Conservation (phyloP, 2,113 vertebrate genomes). For the Xyliphius kryptos region DNA sequence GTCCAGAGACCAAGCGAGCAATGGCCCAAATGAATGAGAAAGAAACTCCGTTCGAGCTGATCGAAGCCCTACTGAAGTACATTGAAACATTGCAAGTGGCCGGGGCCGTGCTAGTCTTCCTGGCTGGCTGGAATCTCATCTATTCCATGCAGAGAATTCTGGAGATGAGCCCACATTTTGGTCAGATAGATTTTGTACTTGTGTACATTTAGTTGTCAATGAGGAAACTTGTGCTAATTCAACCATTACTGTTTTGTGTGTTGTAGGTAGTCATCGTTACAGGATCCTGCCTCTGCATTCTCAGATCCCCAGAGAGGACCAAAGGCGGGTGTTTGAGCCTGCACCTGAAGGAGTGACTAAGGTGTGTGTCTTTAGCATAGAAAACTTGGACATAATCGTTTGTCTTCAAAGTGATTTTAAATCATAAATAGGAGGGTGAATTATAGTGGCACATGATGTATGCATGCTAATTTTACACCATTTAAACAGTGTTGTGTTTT, state of each 20-base stretch:
- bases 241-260: background rate
- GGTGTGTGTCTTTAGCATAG: constrained; percentile 52
- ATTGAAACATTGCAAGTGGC: constrained; percentile 82
- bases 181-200: constrained; percentile 55
- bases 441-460: too few species aligned
- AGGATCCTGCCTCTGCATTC: constrained; percentile 88
- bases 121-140: constrained; percentile 96
- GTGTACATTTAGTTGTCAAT: too few species aligned
- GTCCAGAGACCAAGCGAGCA: constrained; percentile 75
- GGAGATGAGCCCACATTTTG: constrained; percentile 86
- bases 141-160: constrained; percentile 91
- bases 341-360: constrained; percentile 77
- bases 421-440: too few species aligned
- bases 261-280: constrained; percentile 73
- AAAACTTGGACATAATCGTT: too few species aligned
- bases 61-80: constrained; percentile 86
- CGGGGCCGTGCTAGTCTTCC: constrained; percentile 88
- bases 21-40: constrained; percentile 89
- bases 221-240: too few species aligned
- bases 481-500: too few species aligned
- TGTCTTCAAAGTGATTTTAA: too few species aligned
- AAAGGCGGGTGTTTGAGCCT: constrained; percentile 85
- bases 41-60: constrained; percentile 91
- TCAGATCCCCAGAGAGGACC: constrained; percentile 91
- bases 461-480: too few species aligned